Base-by-base conservation (phyloP, 2,113 vertebrate genomes). In the Planiliza haematocheilus region DNA sequence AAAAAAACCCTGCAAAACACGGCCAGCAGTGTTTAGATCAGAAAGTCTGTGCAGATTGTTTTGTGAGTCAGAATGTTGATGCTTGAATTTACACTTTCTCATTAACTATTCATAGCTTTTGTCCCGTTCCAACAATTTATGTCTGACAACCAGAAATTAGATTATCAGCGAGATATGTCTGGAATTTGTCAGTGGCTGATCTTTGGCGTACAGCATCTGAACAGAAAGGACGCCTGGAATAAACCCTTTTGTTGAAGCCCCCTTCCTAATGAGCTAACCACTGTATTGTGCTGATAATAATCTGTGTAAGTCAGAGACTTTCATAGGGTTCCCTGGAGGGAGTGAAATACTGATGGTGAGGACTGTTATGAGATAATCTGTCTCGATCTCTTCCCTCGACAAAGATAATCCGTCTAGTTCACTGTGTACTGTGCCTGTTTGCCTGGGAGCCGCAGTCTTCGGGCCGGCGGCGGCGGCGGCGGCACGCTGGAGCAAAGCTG, bases 341-440 rank as follows among this genome's bases (percentile, higher is more conserved):
- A 89, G 87, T 50, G 82, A 84, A 89, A 89, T 86, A 87, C 79
- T 89, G 90, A 89, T 87, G 82, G 74, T 77, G 74, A 70, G 70
- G 77, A 82, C 81, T 76, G 89, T 89, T 82, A 89, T 65, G 87
- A 14, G 73, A 86, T 89, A 92, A 91, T 92, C 91, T 88, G 89
- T 91, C 88, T 91, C 72, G 65, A 92, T 92, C 91, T 88, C 81
- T 88, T 87, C 88, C 89, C 84, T 88, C 81, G 86, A 90, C 86
- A 85, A 88, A 91, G 91, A 92, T 93, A 93, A 94, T 91, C 89
- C 79, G 81, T 91, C 91, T 91, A 85, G 88, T 88, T 89, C 77
- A 69, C 63, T 66, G 82, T 81, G 89, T 87, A 59, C 88, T 56
- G 70, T 51, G 79, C 46, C 70, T 81, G 85, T 86, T 85, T 74